Evolutionary conservation across 1,140 invertebrate genomes (phyloP).

Genomic region (Trichonephila clavata): DNA sequence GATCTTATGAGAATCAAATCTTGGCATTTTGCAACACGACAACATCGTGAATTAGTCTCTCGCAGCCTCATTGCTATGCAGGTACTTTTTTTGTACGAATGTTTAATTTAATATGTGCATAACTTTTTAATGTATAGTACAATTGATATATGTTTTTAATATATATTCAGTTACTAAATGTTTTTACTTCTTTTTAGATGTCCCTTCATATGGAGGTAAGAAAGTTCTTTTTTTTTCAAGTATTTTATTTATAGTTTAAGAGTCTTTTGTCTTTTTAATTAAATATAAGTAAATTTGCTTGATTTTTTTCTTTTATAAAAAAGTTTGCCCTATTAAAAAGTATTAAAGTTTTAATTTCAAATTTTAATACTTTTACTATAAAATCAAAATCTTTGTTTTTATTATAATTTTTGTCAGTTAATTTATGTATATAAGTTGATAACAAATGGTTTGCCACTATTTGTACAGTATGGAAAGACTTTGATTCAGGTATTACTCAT

Average conservation of each 20-base stretch:
- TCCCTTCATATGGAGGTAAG: conserved; percentile 77
- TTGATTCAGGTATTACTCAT: too few species aligned
- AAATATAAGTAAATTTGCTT: not conserved
- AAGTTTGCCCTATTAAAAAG: too few species aligned
- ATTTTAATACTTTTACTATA: too few species aligned
- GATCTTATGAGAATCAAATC: conserved; percentile 99
- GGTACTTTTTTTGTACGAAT: conserved; percentile 50
- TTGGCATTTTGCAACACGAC: conserved; percentile 97
- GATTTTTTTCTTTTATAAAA: not conserved
- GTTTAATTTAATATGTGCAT: not conserved
- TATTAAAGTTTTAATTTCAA: too few species aligned
- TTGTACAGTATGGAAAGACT: too few species aligned
- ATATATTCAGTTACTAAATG: not conserved
- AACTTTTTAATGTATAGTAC: not conserved
- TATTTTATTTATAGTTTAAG: too few species aligned
- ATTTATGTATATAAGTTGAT: too few species aligned
- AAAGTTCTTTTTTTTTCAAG: not conserved
- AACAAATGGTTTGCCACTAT: too few species aligned
- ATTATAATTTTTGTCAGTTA: too few species aligned
- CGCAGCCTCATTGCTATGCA: conserved; percentile 83
- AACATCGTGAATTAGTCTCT: conserved; percentile 96
- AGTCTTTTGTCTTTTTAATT: too few species aligned
- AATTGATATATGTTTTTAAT: not conserved
- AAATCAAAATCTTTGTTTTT: too few species aligned
- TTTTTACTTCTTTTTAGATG: conserved; percentile 58